Conservation (phyloP, 2,113 vertebrate genomes). For the Etheostoma spectabile region DNA sequence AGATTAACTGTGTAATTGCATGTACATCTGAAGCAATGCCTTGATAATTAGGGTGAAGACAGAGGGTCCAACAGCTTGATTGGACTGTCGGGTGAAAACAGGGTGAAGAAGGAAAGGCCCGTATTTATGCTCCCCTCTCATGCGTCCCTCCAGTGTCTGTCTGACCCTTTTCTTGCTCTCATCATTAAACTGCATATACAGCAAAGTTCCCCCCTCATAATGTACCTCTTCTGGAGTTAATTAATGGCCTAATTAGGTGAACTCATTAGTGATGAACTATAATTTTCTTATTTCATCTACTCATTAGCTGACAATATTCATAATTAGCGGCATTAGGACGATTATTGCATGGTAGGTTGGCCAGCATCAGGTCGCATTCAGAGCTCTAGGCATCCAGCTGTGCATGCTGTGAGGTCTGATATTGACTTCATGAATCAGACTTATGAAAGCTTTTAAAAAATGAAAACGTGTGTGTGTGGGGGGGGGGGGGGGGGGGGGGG, state of each 20-base stretch:
- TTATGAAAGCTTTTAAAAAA: constrained; percentile 27
- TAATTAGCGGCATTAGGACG: constrained; percentile 74
- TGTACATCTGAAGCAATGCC: constrained; percentile 23
- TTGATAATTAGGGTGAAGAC: constrained; percentile 39
- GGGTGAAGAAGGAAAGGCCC: constrained; percentile 2
- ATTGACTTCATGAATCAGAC: constrained; percentile 43
- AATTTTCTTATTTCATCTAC: constrained; percentile 77
- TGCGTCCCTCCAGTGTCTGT: not conserved
- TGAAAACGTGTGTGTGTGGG: no score
- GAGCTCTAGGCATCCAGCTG: constrained; percentile 36
- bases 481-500: not conserved
- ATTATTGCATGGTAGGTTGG: constrained; percentile 60
- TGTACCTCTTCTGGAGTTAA: constrained; percentile 69
- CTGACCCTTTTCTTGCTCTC: constrained; percentile 26
- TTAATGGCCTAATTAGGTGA: constrained; percentile 77
- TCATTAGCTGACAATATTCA: constrained; percentile 77
- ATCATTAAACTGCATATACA: constrained; percentile 59
- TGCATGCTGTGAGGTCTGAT: constrained; percentile 27
- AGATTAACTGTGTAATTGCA: constrained; percentile 52
- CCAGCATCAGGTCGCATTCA: constrained; percentile 24
- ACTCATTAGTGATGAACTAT: constrained; percentile 74
- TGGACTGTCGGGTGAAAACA: constrained; percentile 10
- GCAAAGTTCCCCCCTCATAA: constrained; percentile 49
- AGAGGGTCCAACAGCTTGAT: constrained; percentile 8
- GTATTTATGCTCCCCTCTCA: constrained; percentile 5